phyloP scores from a whole-genome alignment of 2,888 invertebrate species.

The Anodontia alba region DNA sequence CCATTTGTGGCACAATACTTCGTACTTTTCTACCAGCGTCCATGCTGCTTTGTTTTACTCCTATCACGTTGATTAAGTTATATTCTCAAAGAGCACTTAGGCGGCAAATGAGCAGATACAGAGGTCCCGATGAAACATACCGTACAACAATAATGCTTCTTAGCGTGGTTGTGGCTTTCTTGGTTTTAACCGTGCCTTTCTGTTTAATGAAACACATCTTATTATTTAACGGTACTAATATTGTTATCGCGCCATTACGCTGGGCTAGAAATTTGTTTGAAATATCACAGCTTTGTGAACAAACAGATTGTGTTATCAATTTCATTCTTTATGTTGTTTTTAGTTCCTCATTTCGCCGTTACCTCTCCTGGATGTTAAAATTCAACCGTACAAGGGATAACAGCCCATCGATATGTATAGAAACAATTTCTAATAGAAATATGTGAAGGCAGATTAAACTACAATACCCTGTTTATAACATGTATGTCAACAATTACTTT shows the following conservation, averaged over 20 bases:
- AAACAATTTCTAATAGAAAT: not conserved
- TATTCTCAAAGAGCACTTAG: not conserved
- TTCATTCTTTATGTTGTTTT: not conserved
- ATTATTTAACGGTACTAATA: not conserved
- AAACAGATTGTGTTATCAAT: not conserved
- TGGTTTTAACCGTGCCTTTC: not conserved
- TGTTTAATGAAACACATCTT: not conserved
- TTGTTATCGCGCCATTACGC: not conserved
- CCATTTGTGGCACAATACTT: not conserved
- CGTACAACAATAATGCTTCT: conserved; percentile 1
- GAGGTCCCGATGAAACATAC: not conserved
- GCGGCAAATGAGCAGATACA: not conserved
- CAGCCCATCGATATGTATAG: not conserved
- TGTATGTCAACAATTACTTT: too few relatives aligned
- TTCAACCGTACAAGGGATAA: not conserved
- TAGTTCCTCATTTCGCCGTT: not conserved
- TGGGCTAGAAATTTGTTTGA: not conserved
- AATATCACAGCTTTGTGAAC: not conserved
- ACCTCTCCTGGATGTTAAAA: not conserved
- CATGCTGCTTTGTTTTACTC: not conserved
- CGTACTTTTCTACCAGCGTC: not conserved
- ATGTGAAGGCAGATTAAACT: too few relatives aligned
- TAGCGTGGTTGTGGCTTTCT: not conserved
- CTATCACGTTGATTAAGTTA: not conserved
- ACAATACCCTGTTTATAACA: too few relatives aligned